phyloP scores from a whole-genome alignment of 2,888 invertebrate genomes.

The Netelia melanura region DNA sequence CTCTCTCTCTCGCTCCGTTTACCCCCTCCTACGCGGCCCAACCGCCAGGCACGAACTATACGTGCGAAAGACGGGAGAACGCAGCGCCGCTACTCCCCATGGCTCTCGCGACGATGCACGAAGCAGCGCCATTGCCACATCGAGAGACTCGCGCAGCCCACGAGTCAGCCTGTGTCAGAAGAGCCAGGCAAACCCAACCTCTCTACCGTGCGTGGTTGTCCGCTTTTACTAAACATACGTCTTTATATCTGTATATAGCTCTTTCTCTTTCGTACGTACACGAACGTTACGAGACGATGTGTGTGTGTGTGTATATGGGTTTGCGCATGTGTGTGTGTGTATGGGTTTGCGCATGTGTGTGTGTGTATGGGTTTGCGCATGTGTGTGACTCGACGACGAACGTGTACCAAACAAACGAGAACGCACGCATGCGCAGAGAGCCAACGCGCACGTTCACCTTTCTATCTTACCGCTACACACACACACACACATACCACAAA shows the following conservation, averaged over 20 bases:
- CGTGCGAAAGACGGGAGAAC: constrained; percentile 68
- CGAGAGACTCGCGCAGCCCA: constrained; percentile 67
- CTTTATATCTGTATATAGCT: constrained; percentile 8
- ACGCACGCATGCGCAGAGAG: constrained; percentile 37
- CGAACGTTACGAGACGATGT: too few relatives aligned
- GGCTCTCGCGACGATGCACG: constrained; percentile 67
- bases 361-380: too few relatives aligned
- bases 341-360: neutral
- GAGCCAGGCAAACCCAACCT: constrained; percentile 64
- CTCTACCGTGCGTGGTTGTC: constrained; percentile 46
- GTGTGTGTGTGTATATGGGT: too few relatives aligned
- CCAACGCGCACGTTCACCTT: constrained; percentile 48
- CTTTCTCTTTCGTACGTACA: constrained; percentile 12
- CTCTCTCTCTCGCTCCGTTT: constrained; percentile 50
- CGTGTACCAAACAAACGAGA: constrained; percentile 37
- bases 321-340: too few relatives aligned
- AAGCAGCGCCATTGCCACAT: constrained; percentile 81
- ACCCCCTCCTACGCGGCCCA: neutral
- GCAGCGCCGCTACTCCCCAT: constrained; percentile 72
- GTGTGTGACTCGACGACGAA: neutral
- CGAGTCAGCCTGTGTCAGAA: constrained; percentile 64
- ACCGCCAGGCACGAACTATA: constrained; percentile 74
- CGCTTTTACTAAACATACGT: constrained; percentile 28
- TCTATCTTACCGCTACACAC: constrained; percentile 40
- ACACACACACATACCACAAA: neutral